Evolutionary conservation across 2,888 invertebrate genomes (phyloP).

Genomic region (Tetranychus truncatus): DNA sequence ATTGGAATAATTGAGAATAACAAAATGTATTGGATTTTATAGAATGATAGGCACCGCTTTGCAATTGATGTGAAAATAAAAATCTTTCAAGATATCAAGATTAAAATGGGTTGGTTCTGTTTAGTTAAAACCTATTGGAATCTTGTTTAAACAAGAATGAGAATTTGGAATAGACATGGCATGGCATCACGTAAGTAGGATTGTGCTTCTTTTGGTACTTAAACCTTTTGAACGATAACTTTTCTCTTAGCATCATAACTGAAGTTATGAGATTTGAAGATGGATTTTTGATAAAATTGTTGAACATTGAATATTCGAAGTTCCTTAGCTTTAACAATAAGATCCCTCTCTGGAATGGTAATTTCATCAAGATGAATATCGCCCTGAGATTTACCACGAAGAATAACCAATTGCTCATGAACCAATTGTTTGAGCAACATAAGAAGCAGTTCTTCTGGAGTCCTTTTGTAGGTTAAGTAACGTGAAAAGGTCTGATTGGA

Average conservation of each 20-base stretch:
- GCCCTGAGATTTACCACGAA: conserved; percentile 35
- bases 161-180: too few relatives aligned
- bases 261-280: conserved; percentile 75
- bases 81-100: too few relatives aligned
- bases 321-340: conserved; percentile 64
- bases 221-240: conserved; percentile 54
- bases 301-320: conserved; percentile 71
- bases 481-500: conserved; percentile 62
- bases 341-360: conserved; percentile 67
- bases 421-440: conserved; percentile 83
- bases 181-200: too few relatives aligned
- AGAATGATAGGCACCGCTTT: too few relatives aligned
- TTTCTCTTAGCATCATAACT: conserved; percentile 62
- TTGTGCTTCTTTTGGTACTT: neutral
- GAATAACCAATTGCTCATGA: conserved; percentile 68
- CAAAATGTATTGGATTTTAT: too few relatives aligned
- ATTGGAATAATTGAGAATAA: too few relatives aligned
- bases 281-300: conserved; percentile 71
- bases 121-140: too few relatives aligned
- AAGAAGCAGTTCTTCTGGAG: conserved; percentile 84
- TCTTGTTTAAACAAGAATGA: too few relatives aligned
- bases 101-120: too few relatives aligned
- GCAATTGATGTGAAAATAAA: too few relatives aligned
- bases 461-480: conserved; percentile 78
- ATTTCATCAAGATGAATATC: conserved; percentile 46